Evolutionary conservation across 2,113 vertebrate genomes (phyloP), one percentile per base, ranked within the genome.

Genomic region (Chinchilla lanigera): DNA sequence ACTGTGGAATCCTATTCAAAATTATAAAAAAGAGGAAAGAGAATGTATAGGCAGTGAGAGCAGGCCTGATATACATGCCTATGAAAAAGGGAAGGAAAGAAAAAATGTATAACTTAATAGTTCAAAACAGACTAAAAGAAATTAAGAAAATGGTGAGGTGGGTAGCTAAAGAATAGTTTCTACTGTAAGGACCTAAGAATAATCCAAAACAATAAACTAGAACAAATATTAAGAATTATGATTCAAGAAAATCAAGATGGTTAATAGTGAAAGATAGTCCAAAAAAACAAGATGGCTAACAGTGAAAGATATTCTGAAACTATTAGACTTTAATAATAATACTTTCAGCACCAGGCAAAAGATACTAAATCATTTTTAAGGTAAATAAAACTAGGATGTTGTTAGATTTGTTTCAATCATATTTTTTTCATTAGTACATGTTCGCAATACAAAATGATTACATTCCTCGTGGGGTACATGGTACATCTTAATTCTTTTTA

Each of bases 241-340:
- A 83, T 52, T 93, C 58, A 44, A 83, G 33, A 69, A 87, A 91
- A 95, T 71, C 58, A 71, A 28, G 90, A 95, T 35, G n/a, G 30
- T 12, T 50, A 61, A 61, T n/a, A 84, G 10, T 58, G 83, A 82
- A 87, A 65, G 13, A 78, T 52, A 30, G 28, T 28, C 69, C 69
- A 1, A 24, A n/a, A 56, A 87, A 60, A 38, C 58, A 71, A 22
- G 90, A 96, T 35, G n/a, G 30, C 17, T 50, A 61, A 61, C 38
- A 78, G 10, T 58, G 83, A 82, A 87, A 75, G 13, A 78, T 52
- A 30, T 35, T 28, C 69, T 61, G 0, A 24, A n/a, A 56, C 3
- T 47, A 83, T 63, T 56, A 19, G 58, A 44, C 8, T 92, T 94
- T 58, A 35, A 60, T 54, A 86, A n/a, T 26, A 80, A 81, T 71